Percentiles rank a stretch among this genome's conserved stretches.
These are phyloP conservation scores for Acanthurus lineatus DNA, from an alignment of 2,797 vertebrate genomes.

Conservation along the genomic window DNA sequence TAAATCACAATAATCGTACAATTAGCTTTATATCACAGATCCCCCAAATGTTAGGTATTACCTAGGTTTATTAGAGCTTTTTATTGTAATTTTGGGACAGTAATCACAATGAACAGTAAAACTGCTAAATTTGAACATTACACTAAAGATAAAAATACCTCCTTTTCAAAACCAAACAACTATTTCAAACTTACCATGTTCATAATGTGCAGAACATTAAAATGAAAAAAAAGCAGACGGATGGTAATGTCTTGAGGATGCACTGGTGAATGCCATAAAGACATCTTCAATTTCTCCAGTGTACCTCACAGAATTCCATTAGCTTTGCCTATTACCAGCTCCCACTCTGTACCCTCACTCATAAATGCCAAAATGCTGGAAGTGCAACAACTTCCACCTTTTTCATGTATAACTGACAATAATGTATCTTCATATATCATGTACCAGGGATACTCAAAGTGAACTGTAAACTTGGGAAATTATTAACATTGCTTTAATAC, in stretches of 20 bases:
- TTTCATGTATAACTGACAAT: slow-evolving; percentile 16
- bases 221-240: neutral
- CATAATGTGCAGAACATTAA: neutral
- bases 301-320: slow-evolving; percentile 38
- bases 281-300: slow-evolving; percentile 25
- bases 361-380: neutral
- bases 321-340: slow-evolving; percentile 20
- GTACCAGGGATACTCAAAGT: too few species aligned
- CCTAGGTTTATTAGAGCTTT: neutral
- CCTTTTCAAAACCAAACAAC: neutral
- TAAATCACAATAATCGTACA: too few species aligned
- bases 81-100: neutral
- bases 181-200: neutral
- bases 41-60: neutral
- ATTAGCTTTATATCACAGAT: neutral
- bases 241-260: slow-evolving; percentile 4
- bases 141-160: neutral
- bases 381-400: slow-evolving; percentile 8
- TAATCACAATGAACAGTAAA: neutral
- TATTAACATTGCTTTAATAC: neutral
- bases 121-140: neutral
- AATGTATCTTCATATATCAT: slow-evolving; percentile 9
- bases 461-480: neutral
- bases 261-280: slow-evolving; percentile 20
- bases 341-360: slow-evolving; percentile 8